Conservation (phyloP, 2,888 invertebrate species). For the Chorisops tibialis region DNA sequence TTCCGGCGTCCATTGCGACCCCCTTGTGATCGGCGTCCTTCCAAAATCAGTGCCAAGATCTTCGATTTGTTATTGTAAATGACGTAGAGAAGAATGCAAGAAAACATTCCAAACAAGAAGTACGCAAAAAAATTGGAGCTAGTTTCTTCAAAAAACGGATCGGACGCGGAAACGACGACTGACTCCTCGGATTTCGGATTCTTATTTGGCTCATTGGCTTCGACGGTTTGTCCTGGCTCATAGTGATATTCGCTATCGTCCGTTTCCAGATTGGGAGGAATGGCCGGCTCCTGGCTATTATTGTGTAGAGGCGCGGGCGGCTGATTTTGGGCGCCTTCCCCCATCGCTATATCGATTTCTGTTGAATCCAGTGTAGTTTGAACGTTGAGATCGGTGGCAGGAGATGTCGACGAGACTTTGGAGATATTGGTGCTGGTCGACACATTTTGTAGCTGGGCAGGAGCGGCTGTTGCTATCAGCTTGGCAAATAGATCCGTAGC, state of each 20-base stretch:
- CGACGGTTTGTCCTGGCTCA: background rate
- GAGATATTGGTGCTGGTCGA: background rate
- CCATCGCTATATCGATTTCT: too few relatives aligned
- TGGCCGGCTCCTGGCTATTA: background rate
- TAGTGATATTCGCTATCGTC: background rate
- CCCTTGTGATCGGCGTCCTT: slow-evolving; percentile 53
- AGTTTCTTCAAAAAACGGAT: slow-evolving; percentile 51
- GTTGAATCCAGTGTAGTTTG: too few relatives aligned
- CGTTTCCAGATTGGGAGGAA: background rate
- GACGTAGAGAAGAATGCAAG: slow-evolving; percentile 62
- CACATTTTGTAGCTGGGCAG: background rate
- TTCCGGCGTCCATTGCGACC: slow-evolving; percentile 54
- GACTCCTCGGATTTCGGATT: background rate
- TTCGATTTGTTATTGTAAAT: slow-evolving; percentile 65
- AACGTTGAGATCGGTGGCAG: too few relatives aligned
- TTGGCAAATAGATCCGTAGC: too few relatives aligned
- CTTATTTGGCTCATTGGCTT: background rate
- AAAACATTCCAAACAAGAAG: slow-evolving; percentile 60
- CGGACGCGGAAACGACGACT: slow-evolving; percentile 10
- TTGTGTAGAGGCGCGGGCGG: background rate
- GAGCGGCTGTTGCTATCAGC: background rate
- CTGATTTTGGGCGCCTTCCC: too few relatives aligned
- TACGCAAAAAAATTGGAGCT: slow-evolving; percentile 68
- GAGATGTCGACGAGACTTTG: background rate
- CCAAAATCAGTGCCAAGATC: slow-evolving; percentile 63